Base-by-base conservation (phyloP, 2,797 vertebrate genomes). In the Leptoclinus maculatus region DNA sequence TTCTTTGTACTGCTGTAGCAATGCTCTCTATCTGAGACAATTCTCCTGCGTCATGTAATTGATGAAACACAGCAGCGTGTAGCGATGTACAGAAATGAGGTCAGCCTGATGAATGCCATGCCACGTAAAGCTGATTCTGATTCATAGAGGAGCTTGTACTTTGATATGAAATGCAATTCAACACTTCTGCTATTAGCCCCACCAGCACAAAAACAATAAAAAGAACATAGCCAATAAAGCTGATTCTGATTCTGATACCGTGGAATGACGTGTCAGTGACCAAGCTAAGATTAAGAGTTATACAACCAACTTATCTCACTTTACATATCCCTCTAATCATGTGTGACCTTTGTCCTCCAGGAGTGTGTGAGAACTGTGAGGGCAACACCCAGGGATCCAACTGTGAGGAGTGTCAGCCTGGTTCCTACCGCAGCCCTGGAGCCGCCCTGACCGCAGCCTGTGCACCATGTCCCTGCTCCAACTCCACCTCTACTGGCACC, bases 391-490 rank as follows among this genome's bases (percentile, higher is more conserved):
- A 95, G 88, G 98, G 97, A 62, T 43, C 82, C 66, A 96, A 96
- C 92, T 98, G 97, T 69, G 97, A 98, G 91, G 95, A 95, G 83
- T 99, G 98, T 90, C 94, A 92, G 89, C 94, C 95, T 4, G 93
- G 92, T 19, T 97, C 95, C 92, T 97, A 96, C 90, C 94, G 77
- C 51, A 88, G 85, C 45, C 79, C 74, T 0, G 81, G 82, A 39
- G 25, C 82, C 7, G 71, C 76, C 0, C 83, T 65, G 63, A 73
- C 78, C 4, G 89, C 94, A 0, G 49, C 86, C 89, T 99, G 98
- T 85, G 86, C 87, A 10, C 95, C 71, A 7, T 99, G 98, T 79
- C 97, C 97, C 7, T 99, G 98, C 90, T 96, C 96, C 90, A 96
- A 87, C 2, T 91, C 95, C 92, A 96, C 93, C 29, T 98, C 97